Evolutionary conservation across 2,888 invertebrate genomes (phyloP).

Genomic region (Ernsta delagoae): DNA sequence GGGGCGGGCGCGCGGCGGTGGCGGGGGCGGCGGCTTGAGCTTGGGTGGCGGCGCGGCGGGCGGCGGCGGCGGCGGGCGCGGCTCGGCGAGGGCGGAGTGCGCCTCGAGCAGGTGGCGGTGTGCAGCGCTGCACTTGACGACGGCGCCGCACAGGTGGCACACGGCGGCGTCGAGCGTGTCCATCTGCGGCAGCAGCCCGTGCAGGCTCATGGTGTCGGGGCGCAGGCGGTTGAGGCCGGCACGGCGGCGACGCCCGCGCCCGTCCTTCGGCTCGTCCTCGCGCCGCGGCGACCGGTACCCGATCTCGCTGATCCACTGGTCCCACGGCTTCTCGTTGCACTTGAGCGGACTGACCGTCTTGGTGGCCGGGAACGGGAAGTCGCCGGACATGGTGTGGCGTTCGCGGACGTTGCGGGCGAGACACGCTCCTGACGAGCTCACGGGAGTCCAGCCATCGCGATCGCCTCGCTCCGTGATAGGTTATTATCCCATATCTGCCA

Average conservation of each 20-base stretch:
- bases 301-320: too few relatives aligned
- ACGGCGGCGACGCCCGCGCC: slow-evolving; percentile 58
- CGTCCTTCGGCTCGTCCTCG: slow-evolving; percentile 66
- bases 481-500: slow-evolving; percentile 82
- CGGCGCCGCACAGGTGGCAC: slow-evolving; percentile 91
- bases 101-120: slow-evolving; percentile 88
- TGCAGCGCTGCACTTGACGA: slow-evolving; percentile 91
- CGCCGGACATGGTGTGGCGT: too few relatives aligned
- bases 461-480: slow-evolving; percentile 75
- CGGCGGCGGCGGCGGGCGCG: slow-evolving; percentile 65
- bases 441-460: slow-evolving; percentile 75
- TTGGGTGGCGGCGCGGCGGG: slow-evolving; percentile 66
- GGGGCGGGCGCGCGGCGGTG: too few relatives aligned
- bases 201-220: slow-evolving; percentile 88
- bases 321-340: too few relatives aligned
- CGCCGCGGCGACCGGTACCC: slow-evolving; percentile 75
- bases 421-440: too few relatives aligned
- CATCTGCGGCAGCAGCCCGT: slow-evolving; percentile 91
- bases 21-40: too few relatives aligned
- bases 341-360: too few relatives aligned
- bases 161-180: slow-evolving; percentile 91
- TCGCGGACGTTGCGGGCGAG: too few relatives aligned
- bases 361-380: too few relatives aligned
- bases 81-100: slow-evolving; percentile 67
- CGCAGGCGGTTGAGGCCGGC: slow-evolving; percentile 82